Conservation (phyloP, 2,113 vertebrate species). For the Eubucco bourcierii region DNA sequence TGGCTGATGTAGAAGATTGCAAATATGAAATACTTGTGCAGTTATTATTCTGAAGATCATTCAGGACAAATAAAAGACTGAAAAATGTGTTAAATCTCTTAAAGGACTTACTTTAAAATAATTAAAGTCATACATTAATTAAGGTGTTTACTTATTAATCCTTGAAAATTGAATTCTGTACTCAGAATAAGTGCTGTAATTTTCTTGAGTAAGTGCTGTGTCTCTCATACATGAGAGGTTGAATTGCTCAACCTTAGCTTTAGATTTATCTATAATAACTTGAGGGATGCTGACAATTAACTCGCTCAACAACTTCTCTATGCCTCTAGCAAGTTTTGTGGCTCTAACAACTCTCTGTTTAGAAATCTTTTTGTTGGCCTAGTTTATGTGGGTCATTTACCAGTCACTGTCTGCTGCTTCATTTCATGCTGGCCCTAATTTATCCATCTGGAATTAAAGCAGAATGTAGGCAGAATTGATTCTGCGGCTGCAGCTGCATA, state of each 20-base stretch:
- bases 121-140: conserved; percentile 63
- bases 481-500: neutral
- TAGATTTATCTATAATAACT: conserved; percentile 22
- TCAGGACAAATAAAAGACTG: conserved; percentile 47
- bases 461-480: neutral
- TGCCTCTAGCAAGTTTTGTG: neutral
- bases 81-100: conserved; percentile 49
- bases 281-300: conserved; percentile 39
- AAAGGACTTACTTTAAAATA: conserved; percentile 48
- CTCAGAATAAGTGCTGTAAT: conserved; percentile 54
- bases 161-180: conserved; percentile 47
- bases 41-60: conserved; percentile 54
- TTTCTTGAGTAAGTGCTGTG: conserved; percentile 40
- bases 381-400: conserved; percentile 49
- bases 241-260: conserved; percentile 43
- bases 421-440: conserved; percentile 45
- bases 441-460: conserved; percentile 44
- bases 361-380: conserved; percentile 16
- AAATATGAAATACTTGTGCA: neutral
- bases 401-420: conserved; percentile 38
- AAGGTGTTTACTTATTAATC: conserved; percentile 59
- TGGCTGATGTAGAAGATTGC: conserved; percentile 10
- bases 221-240: conserved; percentile 24
- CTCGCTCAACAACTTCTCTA: neutral
- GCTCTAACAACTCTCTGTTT: neutral